A percentile compares a stretch with the other conserved stretches of the same genome.
These are phyloP conservation scores for Girardinus metallicus DNA, from an alignment of 2,797 vertebrate species.

Conservation along the genomic window DNA sequence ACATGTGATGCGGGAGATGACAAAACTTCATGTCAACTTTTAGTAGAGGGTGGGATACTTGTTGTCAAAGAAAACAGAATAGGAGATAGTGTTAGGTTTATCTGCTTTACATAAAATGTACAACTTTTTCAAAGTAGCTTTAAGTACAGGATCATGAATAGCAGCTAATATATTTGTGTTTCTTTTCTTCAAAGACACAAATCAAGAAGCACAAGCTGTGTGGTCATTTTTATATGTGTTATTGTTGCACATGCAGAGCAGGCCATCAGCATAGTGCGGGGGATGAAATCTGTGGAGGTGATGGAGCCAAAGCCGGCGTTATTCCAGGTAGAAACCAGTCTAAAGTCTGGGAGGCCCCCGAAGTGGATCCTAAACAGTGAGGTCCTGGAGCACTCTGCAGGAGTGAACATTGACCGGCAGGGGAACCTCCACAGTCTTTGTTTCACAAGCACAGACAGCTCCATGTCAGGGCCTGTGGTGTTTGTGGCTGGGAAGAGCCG, in stretches of 20 bases:
- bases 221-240: slow-evolving; percentile 42
- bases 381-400: slow-evolving; percentile 76
- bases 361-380: slow-evolving; percentile 89
- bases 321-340: slow-evolving; percentile 91
- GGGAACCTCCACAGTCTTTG: slow-evolving; percentile 87
- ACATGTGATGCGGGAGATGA: slow-evolving; percentile 92
- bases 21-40: slow-evolving; percentile 90
- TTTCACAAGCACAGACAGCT: slow-evolving; percentile 85
- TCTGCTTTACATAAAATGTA: neutral
- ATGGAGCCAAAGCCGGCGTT: slow-evolving; percentile 88
- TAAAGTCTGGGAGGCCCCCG: slow-evolving; percentile 88
- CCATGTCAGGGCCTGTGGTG: slow-evolving; percentile 89
- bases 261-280: slow-evolving; percentile 88
- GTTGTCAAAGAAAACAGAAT: neutral
- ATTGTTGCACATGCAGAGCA: slow-evolving; percentile 84
- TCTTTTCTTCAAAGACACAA: neutral
- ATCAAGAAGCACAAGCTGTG: neutral
- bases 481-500: slow-evolving; percentile 95
- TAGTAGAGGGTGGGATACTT: slow-evolving; percentile 89
- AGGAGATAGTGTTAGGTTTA: neutral
- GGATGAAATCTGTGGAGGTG: slow-evolving; percentile 88
- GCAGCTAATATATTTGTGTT: neutral
- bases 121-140: neutral
- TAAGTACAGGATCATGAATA: neutral
- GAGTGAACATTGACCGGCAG: slow-evolving; percentile 84